Conservation (phyloP, 2,888 invertebrate species). For the Synanthedon andrenaeformis region DNA sequence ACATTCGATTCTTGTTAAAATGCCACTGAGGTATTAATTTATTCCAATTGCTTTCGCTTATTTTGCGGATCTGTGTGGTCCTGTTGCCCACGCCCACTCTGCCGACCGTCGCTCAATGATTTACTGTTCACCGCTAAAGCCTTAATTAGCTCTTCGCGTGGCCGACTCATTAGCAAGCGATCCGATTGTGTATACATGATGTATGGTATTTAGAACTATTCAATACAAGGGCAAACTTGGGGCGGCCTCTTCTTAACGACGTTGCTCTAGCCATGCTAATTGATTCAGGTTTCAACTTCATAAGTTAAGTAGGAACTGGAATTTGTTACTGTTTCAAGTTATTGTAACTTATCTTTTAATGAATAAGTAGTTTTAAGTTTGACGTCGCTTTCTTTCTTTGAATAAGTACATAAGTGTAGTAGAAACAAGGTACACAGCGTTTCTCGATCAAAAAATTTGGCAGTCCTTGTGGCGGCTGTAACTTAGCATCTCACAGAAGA, state of each 20-base stretch:
- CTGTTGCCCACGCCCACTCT: constrained; percentile 10
- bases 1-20: not conserved
- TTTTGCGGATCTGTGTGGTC: constrained; percentile 9
- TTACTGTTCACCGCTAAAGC: constrained; percentile 17
- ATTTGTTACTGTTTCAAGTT: no score
- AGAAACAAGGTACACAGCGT: no score
- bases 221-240: not conserved
- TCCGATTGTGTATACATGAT: not conserved
- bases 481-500: no score
- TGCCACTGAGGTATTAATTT: not conserved
- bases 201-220: not conserved
- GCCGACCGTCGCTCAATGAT: constrained; percentile 22
- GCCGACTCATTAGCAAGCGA: constrained; percentile 20
- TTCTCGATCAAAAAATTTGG: no score
- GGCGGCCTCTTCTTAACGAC: not conserved
- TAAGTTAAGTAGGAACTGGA: no score
- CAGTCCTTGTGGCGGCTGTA: no score
- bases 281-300: no score
- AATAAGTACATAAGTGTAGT: no score
- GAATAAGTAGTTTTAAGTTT: no score
- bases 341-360: no score
- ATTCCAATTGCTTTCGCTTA: not conserved
- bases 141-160: constrained; percentile 27
- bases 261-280: no score
- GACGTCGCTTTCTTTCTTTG: no score